Conservation (phyloP, 2,797 vertebrate genomes). For the Bovichtus diacanthus region DNA sequence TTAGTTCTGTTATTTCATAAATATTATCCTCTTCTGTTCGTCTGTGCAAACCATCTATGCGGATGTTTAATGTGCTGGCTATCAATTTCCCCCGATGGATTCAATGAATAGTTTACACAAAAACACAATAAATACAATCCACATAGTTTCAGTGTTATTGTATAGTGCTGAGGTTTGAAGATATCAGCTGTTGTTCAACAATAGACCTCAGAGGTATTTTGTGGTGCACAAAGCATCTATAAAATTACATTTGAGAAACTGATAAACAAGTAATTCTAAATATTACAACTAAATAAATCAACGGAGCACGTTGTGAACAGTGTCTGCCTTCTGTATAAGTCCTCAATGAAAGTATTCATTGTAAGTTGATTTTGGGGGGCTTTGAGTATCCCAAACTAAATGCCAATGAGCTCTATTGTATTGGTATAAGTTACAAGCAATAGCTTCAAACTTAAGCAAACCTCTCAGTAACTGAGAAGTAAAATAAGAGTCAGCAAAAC, state of each 20-base stretch:
- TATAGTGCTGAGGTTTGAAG: slow-evolving; percentile 4
- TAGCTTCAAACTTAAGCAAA: slow-evolving; percentile 24
- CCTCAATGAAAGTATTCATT: not conserved
- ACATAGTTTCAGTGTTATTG: slow-evolving; percentile 3
- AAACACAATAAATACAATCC: slow-evolving; percentile 15
- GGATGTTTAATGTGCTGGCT: not conserved
- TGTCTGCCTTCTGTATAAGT: not conserved
- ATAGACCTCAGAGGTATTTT: not conserved
- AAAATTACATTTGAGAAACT: slow-evolving; percentile 4
- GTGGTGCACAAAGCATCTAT: slow-evolving; percentile 9
- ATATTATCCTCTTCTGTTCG: slow-evolving; percentile 6
- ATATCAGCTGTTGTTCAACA: slow-evolving; percentile 7
- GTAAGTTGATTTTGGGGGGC: not conserved
- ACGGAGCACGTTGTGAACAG: not conserved
- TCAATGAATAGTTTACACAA: slow-evolving; percentile 1
- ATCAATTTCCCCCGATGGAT: slow-evolving; percentile 13
- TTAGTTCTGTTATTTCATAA: slow-evolving; percentile 21
- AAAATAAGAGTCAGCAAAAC: slow-evolving; percentile 56
- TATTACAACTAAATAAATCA: not conserved
- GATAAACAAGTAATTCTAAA: not conserved
- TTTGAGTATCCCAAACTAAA: slow-evolving; percentile 19
- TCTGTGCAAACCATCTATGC: slow-evolving; percentile 1
- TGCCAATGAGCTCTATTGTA: slow-evolving; percentile 1
- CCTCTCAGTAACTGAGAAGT: slow-evolving; percentile 18
- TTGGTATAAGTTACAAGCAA: slow-evolving; percentile 1